phyloP scores from a whole-genome alignment of 35 echinoderm and acorn worm genomes.

The Apostichopus japonicus region DNA sequence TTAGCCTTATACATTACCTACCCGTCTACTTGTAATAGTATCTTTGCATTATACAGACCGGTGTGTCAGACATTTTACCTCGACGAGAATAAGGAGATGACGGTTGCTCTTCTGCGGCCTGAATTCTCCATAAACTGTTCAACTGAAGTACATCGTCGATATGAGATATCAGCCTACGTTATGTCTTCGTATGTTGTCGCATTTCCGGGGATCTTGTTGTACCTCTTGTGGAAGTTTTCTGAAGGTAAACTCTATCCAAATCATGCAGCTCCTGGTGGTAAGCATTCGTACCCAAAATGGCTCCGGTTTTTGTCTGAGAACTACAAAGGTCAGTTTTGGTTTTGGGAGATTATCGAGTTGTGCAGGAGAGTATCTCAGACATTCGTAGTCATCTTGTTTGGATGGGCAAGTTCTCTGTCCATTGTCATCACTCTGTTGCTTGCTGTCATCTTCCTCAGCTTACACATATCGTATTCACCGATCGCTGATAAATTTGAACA shows the following conservation, averaged over 20 bases:
- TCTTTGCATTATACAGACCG: conserved; percentile 9
- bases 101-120: not conserved
- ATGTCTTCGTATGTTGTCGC: conserved; percentile 30
- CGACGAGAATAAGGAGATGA: not conserved
- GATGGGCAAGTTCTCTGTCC: conserved; percentile 14
- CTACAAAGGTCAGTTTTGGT: conserved; percentile 62
- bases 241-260: not conserved
- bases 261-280: not conserved
- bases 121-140: conserved; percentile 58
- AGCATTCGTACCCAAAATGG: conserved; percentile 5
- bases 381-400: conserved; percentile 38
- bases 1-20: conserved; percentile 51
- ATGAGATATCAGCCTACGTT: conserved; percentile 4
- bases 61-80: conserved; percentile 24
- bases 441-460: conserved; percentile 30
- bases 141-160: not conserved
- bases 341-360: conserved; percentile 65
- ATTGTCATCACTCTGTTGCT: conserved; percentile 18
- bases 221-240: conserved; percentile 39
- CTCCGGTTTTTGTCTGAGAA: conserved; percentile 60
- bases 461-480: conserved; percentile 38
- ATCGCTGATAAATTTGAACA: conserved; percentile 45
- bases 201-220: conserved; percentile 20
- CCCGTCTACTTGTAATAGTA: conserved; percentile 39
- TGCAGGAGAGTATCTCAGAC: conserved; percentile 46